Evolutionary conservation across 2,888 invertebrate species (phyloP), one percentile per base, ranked within the genome.

Genomic region (Lobophora halterata): DNA sequence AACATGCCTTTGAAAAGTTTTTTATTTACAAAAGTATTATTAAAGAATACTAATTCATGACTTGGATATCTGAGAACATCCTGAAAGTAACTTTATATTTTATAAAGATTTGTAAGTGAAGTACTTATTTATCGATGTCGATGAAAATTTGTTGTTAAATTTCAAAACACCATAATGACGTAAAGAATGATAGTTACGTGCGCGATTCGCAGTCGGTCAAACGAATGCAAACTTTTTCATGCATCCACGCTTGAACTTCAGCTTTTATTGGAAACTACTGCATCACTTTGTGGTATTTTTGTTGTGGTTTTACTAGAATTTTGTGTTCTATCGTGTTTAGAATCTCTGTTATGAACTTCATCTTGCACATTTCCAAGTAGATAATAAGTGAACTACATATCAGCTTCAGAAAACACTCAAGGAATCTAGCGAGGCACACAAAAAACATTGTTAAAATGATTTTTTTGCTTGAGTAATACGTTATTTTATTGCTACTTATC

Each of bases 221-320:
- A 56, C 58, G 43, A 46, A 37, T 44, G 42, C 44, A 58, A 63
- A 49, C 45, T 46, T 65, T 61, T 58, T 52, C 51, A 52, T 40
- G 39, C 56, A 58, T 52, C 52, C 45, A 43, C 31, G 47, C 25
- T 35, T 35, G 51, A 49, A 57, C 49, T 57, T 37, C 38, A 33
- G 49, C 52, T 45, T 44, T 21, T 40, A 46, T 23, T 43, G 12
- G 23, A 40, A 30, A 35, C 46, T 36, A 38, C 24, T 42, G 25
- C 18, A 28, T 25, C 16, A 28, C 41, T 36, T 39, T 35, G 34
- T 41, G 43, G 41, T 51, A 52, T 46, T 49, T 40, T 53, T 26
- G 28, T 39, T 18, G 34, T 44, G 38, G 33, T 46, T 46, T 47
- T 43, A 44, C 42, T 48, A 52, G 37, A 51, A 46, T 46, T 49